phyloP scores from a whole-genome alignment of 2,797 vertebrate genomes.

The Pipistrellus nathusii region DNA sequence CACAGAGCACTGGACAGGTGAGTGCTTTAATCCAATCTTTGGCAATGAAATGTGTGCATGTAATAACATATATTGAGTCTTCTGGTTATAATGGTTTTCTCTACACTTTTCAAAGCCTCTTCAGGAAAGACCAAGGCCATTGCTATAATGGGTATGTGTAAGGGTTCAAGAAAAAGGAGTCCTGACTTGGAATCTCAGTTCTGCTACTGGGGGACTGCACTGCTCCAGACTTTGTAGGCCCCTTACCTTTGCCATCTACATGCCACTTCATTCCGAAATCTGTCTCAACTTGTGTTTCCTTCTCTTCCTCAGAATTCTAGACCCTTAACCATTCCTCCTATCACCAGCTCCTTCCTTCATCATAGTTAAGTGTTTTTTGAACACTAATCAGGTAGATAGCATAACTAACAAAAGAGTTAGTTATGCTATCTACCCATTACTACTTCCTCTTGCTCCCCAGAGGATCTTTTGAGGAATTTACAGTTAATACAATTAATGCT shows the following conservation, averaged over 20 bases:
- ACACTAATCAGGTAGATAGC: neutral
- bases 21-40: neutral
- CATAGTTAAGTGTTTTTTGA: neutral
- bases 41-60: neutral
- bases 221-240: neutral
- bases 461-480: neutral
- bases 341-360: neutral
- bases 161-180: neutral
- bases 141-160: neutral
- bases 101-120: neutral
- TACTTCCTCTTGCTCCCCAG: neutral
- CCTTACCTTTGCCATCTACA: neutral
- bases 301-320: neutral
- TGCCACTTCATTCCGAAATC: neutral
- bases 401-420: neutral
- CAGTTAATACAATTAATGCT: slow-evolving; percentile 23
- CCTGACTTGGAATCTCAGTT: neutral
- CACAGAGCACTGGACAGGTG: neutral
- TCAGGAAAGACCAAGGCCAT: neutral
- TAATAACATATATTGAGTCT: neutral
- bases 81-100: neutral
- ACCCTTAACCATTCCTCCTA: neutral
- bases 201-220: neutral
- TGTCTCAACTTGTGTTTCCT: neutral
- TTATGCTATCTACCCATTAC: too few relatives aligned